Base-by-base conservation (phyloP, 2,797 vertebrate genomes). In the Phalloptychus januarius region DNA sequence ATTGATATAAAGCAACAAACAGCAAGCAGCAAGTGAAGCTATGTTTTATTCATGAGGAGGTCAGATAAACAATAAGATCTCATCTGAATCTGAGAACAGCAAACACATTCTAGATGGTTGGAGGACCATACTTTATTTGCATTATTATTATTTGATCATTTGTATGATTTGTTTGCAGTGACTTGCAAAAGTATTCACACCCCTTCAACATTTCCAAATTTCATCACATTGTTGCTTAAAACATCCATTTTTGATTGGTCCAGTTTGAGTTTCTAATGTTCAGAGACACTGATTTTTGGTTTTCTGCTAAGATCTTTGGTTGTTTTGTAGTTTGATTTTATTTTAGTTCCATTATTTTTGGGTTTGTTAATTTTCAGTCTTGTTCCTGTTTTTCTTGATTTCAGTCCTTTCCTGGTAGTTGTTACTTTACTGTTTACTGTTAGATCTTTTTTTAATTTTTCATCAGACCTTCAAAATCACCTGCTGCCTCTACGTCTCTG, bases 11-110 rank as follows among this genome's bases (percentile, higher is more conserved):
- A 89, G 83, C 85, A 54, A n/a, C 83, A 85, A 54, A 54, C 83
- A 85, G 83, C 86, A 71, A 86, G 84, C 84, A 70, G 85, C 79
- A 84, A 88, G 79, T 84, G 86, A 44, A n/a, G 46, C 25, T 28
- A 89, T 94, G 89, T 92, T 93, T 94, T 93, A 95, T 94, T 94
- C 92, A 93, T 93, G 88, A 91, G 79, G 76, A 72, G 38, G 76
- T 79, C 87, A 88, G 87, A 93, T 83, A 91, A 92, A 92, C 88
- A 92, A 91, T 92, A 89, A 88, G 82, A 88, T 80, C 84, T 85
- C 6, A 20, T 83, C 85, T 74, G 79, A 80, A 87, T 87, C 80
- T 40, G 72, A 69, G 72, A 86, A 74, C 3, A 63, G 75, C 79
- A 79, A 81, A 86, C 86, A 76, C 79, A 75, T 84, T 85, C 87